Evolutionary conservation across 2,888 invertebrate species (phyloP).

Genomic region (Cheilosia variabilis): DNA sequence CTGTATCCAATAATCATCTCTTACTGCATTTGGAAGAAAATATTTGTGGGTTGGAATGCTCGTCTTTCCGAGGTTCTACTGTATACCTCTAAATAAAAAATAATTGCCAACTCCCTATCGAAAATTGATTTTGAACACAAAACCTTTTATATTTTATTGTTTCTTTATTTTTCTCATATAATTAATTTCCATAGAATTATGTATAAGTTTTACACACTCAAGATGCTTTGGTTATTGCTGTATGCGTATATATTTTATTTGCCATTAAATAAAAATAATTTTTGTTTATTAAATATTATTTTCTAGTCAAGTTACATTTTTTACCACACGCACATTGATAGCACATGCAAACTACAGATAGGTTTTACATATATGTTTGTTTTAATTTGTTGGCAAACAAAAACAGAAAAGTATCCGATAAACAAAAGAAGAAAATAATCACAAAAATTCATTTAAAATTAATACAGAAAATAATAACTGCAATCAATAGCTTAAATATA

Average conservation of each 20-base stretch:
- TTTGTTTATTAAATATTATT: conserved; percentile 57
- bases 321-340: conserved; percentile 27
- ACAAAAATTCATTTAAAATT: conserved; percentile 34
- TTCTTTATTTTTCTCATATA: conserved; percentile 69
- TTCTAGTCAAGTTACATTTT: conserved; percentile 67
- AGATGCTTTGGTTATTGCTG: conserved; percentile 84
- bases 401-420: conserved; percentile 24
- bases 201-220: conserved; percentile 77
- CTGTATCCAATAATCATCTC: too few relatives aligned
- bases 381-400: conserved; percentile 51
- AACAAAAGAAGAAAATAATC: conserved; percentile 39
- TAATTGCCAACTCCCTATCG: too few relatives aligned
- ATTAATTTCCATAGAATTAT: conserved; percentile 71
- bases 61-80: too few relatives aligned
- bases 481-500: conserved; percentile 50
- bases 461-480: conserved; percentile 25
- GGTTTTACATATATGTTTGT: conserved; percentile 7
- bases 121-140: neutral
- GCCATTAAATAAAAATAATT: conserved; percentile 70
- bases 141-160: conserved; percentile 55
- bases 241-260: conserved; percentile 79
- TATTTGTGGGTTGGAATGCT: too few relatives aligned
- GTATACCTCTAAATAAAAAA: too few relatives aligned
- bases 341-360: conserved; percentile 26
- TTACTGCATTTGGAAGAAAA: too few relatives aligned